These are phyloP conservation scores for Augochlora pura DNA, from an alignment of 1,140 invertebrate genomes.

Conservation along the genomic window DNA sequence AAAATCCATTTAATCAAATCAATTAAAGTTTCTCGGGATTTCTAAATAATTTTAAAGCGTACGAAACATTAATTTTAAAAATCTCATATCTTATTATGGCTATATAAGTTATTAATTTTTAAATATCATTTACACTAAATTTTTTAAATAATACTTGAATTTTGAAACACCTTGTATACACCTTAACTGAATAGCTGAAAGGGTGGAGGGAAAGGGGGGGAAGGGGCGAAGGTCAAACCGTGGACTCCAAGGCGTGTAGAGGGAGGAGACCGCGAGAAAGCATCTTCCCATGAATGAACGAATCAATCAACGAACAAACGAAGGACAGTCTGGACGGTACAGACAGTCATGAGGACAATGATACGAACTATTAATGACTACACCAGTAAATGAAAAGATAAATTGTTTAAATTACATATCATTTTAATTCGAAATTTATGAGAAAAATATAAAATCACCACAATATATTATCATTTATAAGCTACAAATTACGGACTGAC, in stretches of 20 bases:
- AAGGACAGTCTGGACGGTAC: slow-evolving; percentile 21
- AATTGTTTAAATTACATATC: not conserved
- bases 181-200: slow-evolving; percentile 53
- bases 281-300: slow-evolving; percentile 62
- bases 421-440: not conserved
- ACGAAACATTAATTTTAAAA: not conserved
- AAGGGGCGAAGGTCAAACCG: slow-evolving; percentile 55
- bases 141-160: not conserved
- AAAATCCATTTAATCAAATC: not conserved
- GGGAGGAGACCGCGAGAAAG: slow-evolving; percentile 57
- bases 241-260: slow-evolving; percentile 31
- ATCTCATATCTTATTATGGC: not conserved
- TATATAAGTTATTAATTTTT: not conserved
- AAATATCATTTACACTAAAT: not conserved
- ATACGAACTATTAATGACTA: slow-evolving; percentile 18
- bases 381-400: not conserved
- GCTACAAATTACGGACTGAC: no score
- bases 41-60: not conserved
- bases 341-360: slow-evolving; percentile 16
- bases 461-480: not conserved
- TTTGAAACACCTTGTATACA: slow-evolving; percentile 45
- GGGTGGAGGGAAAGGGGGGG: slow-evolving; percentile 30
- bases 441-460: not conserved
- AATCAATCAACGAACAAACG: slow-evolving; percentile 56
- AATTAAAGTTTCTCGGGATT: not conserved